Base-by-base conservation (phyloP, 2,888 invertebrate species). In the Tetrapedia diversipes region DNA sequence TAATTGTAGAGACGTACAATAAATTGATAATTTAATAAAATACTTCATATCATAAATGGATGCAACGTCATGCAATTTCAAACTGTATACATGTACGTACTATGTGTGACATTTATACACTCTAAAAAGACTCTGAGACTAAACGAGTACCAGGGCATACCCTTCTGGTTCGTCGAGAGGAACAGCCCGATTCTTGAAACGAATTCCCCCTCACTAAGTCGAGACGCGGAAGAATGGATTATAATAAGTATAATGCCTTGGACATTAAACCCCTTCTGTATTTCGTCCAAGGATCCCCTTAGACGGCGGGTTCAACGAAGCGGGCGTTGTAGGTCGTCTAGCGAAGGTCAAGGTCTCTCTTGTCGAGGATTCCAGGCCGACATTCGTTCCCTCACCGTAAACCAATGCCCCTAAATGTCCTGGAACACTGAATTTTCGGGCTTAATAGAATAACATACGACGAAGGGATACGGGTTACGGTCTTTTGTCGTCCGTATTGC, bases 331-430 rank as follows among this genome's bases (percentile, higher is more conserved):
- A 89, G 89, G 88, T 90, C 90, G 88, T 86, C 85, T 84, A 86
- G 79, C 88, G 85, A 88, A 90, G 91, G 91, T 91, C 90, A 90
- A 91, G 91, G 91, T 82, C 89, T 88, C 84, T 77, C 82, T 73
- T 66, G 27, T n/a, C 43, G 66, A 57, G 53, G 63, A 73, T 37
- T 47, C 66, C 39, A 37, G 39, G 19, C 63, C 49, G 54, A 63
- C 65, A 57, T 34, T 59, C 47, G 49, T 51, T 59, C 56, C 57
- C 57, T 39, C 61, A 37, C 32, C 14, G 43, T 37, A 41, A n/a
- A 32, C 19, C 7, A 29, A 22, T 41, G 43, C 16, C 67, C 49
- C 54, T 60, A 49, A 54, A 54, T 53, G 27, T 29, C 47, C 51
- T 11, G 34, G 47, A 77, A 69, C 56, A 24, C 24, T 53, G 51